Percentiles rank a stretch among this genome's conserved stretches.
phyloP scores from a whole-genome alignment of 2,113 vertebrate genomes.

The Neofelis nebulosa region DNA sequence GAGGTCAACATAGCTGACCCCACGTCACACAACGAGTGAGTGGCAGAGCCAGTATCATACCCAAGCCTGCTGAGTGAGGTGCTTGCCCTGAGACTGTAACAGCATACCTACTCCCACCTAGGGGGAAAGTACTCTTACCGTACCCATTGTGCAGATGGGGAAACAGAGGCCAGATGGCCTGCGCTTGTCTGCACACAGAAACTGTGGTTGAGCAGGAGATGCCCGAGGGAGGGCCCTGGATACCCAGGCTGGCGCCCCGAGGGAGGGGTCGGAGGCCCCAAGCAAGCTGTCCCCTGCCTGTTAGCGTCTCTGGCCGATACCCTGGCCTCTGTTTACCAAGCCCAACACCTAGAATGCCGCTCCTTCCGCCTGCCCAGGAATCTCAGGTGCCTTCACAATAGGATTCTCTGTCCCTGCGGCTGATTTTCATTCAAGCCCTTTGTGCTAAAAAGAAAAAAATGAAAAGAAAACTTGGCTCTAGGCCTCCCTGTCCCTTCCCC shows the following conservation, averaged over 20 bases:
- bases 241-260: neutral
- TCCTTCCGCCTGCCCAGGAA: neutral
- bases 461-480: slow-evolving; percentile 22
- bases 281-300: neutral
- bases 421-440: slow-evolving; percentile 71
- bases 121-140: neutral
- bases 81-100: neutral
- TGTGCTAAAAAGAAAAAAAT: slow-evolving; percentile 49
- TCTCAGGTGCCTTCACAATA: slow-evolving; percentile 23
- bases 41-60: too few species aligned
- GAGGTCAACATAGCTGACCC: neutral
- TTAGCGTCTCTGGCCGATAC: neutral
- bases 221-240: neutral
- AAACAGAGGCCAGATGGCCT: neutral
- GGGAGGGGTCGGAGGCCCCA: neutral
- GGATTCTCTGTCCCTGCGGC: slow-evolving; percentile 60
- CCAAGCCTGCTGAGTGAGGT: neutral
- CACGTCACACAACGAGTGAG: neutral
- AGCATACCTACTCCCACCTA: too few species aligned
- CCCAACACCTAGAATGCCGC: neutral
- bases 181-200: neutral
- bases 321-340: slow-evolving; percentile 18
- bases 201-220: neutral
- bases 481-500: neutral
- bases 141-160: neutral